A percentile compares a stretch with the other conserved stretches of the same genome.
Conservation (phyloP, 2,113 vertebrate species). For the Fregetta grallaria region DNA sequence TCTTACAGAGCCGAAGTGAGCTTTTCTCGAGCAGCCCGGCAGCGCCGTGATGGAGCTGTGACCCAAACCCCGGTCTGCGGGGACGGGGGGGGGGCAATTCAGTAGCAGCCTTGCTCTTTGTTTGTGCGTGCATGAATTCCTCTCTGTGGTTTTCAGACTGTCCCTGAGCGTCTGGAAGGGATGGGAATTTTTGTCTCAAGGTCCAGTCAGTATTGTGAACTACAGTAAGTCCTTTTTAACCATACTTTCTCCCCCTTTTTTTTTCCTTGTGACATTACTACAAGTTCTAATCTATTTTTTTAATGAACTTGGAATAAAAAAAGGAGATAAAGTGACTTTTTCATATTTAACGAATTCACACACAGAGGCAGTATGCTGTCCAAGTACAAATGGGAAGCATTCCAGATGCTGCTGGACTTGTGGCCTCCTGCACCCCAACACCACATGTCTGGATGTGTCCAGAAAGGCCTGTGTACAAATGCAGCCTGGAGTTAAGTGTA, state of each 20-base stretch:
- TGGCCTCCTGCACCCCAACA: neutral
- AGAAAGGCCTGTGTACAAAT: neutral
- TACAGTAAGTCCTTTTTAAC: neutral
- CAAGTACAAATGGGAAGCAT: neutral
- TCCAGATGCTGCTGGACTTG: neutral
- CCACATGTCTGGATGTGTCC: neutral
- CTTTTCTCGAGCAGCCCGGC: neutral
- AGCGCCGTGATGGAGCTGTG: neutral
- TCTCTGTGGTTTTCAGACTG: neutral
- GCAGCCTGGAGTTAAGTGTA: neutral
- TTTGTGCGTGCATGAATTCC: neutral
- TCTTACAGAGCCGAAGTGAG: accelerated
- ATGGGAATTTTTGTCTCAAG: neutral
- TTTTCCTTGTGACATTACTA: neutral
- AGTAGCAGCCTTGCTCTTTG: neutral
- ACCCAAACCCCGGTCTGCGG: neutral
- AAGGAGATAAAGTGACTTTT: neutral
- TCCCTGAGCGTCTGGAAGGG: neutral
- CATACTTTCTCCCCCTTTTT: neutral
- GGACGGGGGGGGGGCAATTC: neutral
- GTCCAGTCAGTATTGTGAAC: neutral
- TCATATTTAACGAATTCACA: neutral
- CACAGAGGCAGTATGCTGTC: neutral
- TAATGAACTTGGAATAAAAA: neutral
- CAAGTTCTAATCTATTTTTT: neutral